Conservation (phyloP, 2,888 invertebrate species). For the Criorhina ranunculi region DNA sequence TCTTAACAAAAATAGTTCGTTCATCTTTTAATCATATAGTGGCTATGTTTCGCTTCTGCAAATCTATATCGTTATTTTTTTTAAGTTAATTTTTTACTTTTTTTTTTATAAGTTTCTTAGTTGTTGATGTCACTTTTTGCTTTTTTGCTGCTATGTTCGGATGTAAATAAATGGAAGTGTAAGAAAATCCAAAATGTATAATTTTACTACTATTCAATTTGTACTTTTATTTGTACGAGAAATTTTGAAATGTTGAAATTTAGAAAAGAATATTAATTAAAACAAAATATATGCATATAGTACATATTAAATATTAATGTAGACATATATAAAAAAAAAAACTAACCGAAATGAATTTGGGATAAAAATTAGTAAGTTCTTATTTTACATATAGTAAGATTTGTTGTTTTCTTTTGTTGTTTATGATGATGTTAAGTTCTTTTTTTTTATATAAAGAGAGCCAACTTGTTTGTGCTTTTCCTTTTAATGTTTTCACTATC, state of each 20-base stretch:
- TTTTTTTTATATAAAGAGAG: slow-evolving; percentile 50
- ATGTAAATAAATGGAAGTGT: slow-evolving; percentile 69
- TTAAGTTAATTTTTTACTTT: slow-evolving; percentile 40
- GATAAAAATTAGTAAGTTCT: slow-evolving; percentile 58
- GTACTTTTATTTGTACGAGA: slow-evolving; percentile 75
- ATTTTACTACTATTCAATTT: slow-evolving; percentile 74
- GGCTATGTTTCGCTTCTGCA: slow-evolving; percentile 70
- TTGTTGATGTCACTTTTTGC: slow-evolving; percentile 57
- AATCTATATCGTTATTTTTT: slow-evolving; percentile 76
- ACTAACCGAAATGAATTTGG: slow-evolving; percentile 73
- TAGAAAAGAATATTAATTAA: slow-evolving; percentile 61
- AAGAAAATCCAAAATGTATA: slow-evolving; percentile 74
- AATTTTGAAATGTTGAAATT: slow-evolving; percentile 71
- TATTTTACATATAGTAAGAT: slow-evolving; percentile 42
- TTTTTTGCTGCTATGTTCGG: slow-evolving; percentile 45
- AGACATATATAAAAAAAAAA: slow-evolving; percentile 28
- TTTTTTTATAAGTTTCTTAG: slow-evolving; percentile 19
- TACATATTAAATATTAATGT: slow-evolving; percentile 33
- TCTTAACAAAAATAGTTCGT: slow-evolving; percentile 42
- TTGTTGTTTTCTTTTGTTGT: slow-evolving; percentile 62
- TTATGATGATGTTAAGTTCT: slow-evolving; percentile 48
- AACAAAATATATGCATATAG: slow-evolving; percentile 44
- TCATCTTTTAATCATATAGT: slow-evolving; percentile 72
- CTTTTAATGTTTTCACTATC: slow-evolving; percentile 36
- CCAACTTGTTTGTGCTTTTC: slow-evolving; percentile 74